Conservation (phyloP, 2,888 invertebrate species). For the Megastigmus dorsalis region DNA sequence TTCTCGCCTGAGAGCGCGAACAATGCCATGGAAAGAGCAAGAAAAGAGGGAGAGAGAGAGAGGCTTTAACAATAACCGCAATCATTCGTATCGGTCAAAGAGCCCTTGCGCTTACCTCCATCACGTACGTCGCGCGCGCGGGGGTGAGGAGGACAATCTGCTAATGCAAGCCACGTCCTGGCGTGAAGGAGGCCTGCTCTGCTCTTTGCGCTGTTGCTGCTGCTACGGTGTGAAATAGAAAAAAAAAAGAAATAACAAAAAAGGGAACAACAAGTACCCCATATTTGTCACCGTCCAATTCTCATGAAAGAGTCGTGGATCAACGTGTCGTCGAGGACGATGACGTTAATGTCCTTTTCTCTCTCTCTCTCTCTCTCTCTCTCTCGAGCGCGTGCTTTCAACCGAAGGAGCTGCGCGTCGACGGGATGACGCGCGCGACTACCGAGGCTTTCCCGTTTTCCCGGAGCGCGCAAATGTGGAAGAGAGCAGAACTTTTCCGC, state of each 20-base stretch:
- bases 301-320: slow-evolving; percentile 49
- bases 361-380: too few species aligned
- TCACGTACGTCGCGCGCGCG: neutral
- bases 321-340: slow-evolving; percentile 45
- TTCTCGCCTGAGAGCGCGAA: too few species aligned
- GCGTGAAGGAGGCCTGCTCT: too few species aligned
- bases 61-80: slow-evolving; percentile 25
- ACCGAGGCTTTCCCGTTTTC: slow-evolving; percentile 1
- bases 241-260: neutral
- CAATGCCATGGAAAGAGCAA: too few species aligned
- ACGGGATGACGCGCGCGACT: neutral
- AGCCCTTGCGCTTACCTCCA: neutral
- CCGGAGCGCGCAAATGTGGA: neutral
- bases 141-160: too few species aligned
- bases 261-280: neutral
- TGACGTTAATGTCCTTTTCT: slow-evolving; percentile 31
- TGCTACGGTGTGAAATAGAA: neutral
- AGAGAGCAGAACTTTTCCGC: too few species aligned
- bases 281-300: slow-evolving; percentile 51
- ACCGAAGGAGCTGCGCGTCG: too few species aligned
- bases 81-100: slow-evolving; percentile 27
- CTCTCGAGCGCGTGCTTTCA: too few species aligned
- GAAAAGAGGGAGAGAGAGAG: too few species aligned
- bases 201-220: too few species aligned
- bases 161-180: slow-evolving; percentile 47